phyloP scores from a whole-genome alignment of 2,113 vertebrate species.

The Lepus timidus region DNA sequence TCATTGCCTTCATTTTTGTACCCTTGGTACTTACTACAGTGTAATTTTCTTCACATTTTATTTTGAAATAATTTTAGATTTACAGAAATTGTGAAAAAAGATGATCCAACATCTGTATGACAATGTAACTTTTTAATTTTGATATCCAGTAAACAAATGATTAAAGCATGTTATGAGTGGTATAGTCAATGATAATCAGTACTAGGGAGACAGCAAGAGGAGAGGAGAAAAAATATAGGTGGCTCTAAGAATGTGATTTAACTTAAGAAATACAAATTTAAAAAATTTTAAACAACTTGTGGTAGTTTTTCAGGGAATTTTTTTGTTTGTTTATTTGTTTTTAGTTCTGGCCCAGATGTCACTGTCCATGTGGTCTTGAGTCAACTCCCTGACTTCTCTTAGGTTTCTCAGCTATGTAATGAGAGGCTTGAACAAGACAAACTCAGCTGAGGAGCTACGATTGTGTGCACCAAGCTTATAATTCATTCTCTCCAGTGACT shows the following conservation, averaged over 20 bases:
- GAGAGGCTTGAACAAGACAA: background rate
- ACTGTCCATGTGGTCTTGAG: background rate
- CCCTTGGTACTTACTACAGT: background rate
- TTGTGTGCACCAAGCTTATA: background rate
- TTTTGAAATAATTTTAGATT: background rate
- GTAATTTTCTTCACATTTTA: background rate
- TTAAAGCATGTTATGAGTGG: background rate
- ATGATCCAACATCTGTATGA: background rate
- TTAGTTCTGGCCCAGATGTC: background rate
- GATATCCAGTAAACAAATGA: background rate
- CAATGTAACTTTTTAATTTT: background rate
- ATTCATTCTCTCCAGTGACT: background rate
- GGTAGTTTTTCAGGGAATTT: background rate
- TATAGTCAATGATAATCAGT: background rate
- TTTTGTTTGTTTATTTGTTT: background rate
- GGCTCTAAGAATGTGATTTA: slow-evolving; percentile 36
- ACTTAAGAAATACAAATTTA: slow-evolving; percentile 4
- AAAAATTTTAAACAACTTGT: background rate
- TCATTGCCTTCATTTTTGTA: background rate
- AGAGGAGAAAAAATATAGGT: background rate
- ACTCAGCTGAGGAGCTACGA: background rate
- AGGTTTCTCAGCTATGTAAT: background rate
- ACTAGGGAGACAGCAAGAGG: background rate
- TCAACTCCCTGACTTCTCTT: background rate
- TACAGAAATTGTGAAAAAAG: background rate